Evolutionary conservation across 2,113 vertebrate species (phyloP), one percentile per base, ranked within the genome.

Genomic region (Lophius piscatorius): DNA sequence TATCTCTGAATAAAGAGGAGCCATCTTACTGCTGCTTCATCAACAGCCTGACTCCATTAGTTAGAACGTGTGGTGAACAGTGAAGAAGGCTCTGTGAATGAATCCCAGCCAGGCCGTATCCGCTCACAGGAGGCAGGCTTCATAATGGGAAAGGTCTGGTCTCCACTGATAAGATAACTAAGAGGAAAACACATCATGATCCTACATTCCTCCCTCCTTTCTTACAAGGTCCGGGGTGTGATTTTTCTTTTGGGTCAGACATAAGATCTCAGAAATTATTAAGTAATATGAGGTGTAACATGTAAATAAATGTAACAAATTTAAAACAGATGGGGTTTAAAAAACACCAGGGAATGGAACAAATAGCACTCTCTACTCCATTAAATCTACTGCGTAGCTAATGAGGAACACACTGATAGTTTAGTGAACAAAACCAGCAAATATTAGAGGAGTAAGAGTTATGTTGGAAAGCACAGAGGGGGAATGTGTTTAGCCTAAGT

Each of bases 141-240:
- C 52, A 69, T 76, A 33, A 49, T 44, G 54, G 56, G 34, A 74
- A 76, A 52, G 49, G 69, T 66, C 78, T 87, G 80, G 63, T 54
- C 33, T 63, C 33, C 14, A 16, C 78, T 79, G 82, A 87, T 84
- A 85, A 85, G 78, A 68, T 24, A 28, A 49, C 39, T 66, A 52
- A 5, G 45, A 52, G 58, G 51, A 63, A 63, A 68, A 64, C 64
- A 44, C 65, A 69, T 51, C 62, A 58, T 26, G 29, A 14, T 44
- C 38, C 34, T n/a, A 34, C 16, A 52, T 17, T 68, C 21, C 62
- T 61, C 44, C 29, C 62, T 82, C n/a, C n/a, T n/a, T n/a, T n/a
- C n/a, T 69, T 41, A 79, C 59, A 22, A 59, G 41, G 76, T 28
- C 45, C 24, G 42, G 51, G 44, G 48, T 16, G 44, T 45, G 73